phyloP scores from a whole-genome alignment of 2,113 vertebrate species.

The Cyanistes caeruleus region DNA sequence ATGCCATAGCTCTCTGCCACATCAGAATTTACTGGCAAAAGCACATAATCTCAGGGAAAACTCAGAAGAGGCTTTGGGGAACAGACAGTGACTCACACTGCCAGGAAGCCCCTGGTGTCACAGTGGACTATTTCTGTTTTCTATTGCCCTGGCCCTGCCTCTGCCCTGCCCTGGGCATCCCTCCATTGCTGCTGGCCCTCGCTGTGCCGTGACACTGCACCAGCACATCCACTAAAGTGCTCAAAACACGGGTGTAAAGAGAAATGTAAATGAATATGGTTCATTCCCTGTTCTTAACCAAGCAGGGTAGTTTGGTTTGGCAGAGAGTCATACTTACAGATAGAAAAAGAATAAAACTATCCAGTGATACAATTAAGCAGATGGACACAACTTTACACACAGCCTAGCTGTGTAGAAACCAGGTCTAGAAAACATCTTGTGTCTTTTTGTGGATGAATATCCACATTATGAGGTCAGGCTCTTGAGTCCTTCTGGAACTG shows the following conservation, averaged over 20 bases:
- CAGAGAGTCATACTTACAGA: background rate
- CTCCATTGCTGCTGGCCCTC: rapidly evolving
- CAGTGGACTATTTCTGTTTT: background rate
- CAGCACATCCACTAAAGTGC: background rate
- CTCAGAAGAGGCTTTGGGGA: background rate
- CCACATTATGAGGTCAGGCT: background rate
- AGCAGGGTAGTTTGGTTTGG: background rate
- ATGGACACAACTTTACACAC: background rate
- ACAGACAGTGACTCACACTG: background rate
- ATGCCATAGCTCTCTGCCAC: background rate
- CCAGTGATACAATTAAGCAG: background rate
- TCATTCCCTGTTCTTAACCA: background rate
- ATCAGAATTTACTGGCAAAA: background rate
- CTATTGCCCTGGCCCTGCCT: background rate
- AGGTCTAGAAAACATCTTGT: background rate
- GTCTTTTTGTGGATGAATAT: background rate
- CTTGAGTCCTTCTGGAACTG: background rate
- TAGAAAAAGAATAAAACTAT: background rate
- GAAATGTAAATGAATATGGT: background rate
- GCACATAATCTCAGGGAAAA: background rate
- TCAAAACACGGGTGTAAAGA: background rate
- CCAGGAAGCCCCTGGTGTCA: background rate
- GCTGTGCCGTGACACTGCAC: rapidly evolving
- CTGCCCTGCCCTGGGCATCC: rapidly evolving
- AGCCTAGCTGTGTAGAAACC: background rate